phyloP scores from a whole-genome alignment of 2,888 invertebrate species.

The Ommatoiulus sabulosus region DNA sequence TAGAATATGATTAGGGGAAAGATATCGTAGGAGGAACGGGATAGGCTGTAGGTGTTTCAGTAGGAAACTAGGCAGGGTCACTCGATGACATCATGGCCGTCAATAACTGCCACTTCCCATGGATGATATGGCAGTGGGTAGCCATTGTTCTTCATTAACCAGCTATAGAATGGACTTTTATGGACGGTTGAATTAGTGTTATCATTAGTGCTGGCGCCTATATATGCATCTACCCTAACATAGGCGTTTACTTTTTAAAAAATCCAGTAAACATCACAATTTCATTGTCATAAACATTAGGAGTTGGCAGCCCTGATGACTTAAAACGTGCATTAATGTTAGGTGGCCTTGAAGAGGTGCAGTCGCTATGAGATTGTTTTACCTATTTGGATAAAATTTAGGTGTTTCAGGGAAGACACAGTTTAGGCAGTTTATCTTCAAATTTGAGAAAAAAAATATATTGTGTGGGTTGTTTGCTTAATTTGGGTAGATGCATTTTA shows the following conservation, averaged over 20 bases:
- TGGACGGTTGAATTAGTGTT: background rate
- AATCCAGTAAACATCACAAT: background rate
- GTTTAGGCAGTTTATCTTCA: background rate
- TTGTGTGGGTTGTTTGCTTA: background rate
- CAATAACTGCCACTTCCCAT: background rate
- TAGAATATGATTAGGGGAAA: background rate
- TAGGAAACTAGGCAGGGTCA: conserved; percentile 31
- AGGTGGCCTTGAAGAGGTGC: conserved; percentile 16
- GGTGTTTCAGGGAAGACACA: conserved; percentile 20
- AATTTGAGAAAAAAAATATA: background rate
- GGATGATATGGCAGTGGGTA: conserved; percentile 27
- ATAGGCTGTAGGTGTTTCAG: background rate
- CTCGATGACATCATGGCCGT: conserved; percentile 14
- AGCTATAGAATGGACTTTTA: background rate
- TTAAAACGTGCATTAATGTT: background rate
- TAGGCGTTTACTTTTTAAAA: background rate
- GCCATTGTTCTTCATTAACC: background rate
- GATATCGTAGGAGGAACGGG: conserved; percentile 20
- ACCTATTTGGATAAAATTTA: background rate
- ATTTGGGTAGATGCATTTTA: background rate
- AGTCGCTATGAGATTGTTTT: background rate
- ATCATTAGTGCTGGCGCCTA: background rate
- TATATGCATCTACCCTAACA: background rate
- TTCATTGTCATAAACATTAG: background rate
- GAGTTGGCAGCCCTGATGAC: conserved; percentile 1